A percentile compares a stretch with the other conserved stretches of the same genome.
Conservation (phyloP, 2,888 invertebrate species). For the Malthinus seriepunctatus region DNA sequence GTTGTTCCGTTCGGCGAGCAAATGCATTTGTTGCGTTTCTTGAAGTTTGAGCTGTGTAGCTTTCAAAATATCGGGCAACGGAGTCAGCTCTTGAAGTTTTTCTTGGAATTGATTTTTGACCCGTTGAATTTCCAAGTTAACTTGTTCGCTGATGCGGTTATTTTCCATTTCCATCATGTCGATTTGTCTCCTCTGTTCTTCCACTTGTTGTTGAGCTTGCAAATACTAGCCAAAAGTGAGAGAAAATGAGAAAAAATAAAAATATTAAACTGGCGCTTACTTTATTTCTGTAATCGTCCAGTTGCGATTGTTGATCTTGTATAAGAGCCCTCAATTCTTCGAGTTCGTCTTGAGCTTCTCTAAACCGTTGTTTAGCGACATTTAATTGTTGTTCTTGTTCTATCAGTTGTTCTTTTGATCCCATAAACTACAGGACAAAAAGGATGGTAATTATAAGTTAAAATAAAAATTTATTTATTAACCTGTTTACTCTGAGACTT, state of each 20-base stretch:
- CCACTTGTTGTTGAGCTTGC: slow-evolving; percentile 70
- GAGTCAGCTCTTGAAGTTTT: slow-evolving; percentile 69
- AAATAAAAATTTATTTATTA: not conserved
- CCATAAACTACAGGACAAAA: slow-evolving; percentile 44
- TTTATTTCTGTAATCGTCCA: slow-evolving; percentile 72
- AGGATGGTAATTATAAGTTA: slow-evolving; percentile 2
- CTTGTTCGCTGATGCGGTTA: slow-evolving; percentile 70
- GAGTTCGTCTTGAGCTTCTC: slow-evolving; percentile 64
- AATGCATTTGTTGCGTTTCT: slow-evolving; percentile 69
- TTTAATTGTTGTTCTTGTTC: slow-evolving; percentile 63
- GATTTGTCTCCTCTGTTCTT: slow-evolving; percentile 70
- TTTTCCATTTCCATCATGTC: slow-evolving; percentile 75
- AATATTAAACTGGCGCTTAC: slow-evolving; percentile 41
- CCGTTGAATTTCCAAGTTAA: slow-evolving; percentile 69
- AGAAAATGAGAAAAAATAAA: not conserved
- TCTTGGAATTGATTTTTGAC: slow-evolving; percentile 75
- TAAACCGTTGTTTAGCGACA: slow-evolving; percentile 59
- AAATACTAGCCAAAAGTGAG: slow-evolving; percentile 53
- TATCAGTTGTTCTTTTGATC: slow-evolving; percentile 65
- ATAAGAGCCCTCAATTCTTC: slow-evolving; percentile 62
- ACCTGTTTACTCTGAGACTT: slow-evolving; percentile 43
- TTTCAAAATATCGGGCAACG: slow-evolving; percentile 70
- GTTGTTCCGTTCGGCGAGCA: slow-evolving; percentile 67
- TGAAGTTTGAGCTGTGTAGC: slow-evolving; percentile 69
- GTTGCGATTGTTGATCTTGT: slow-evolving; percentile 68